Evolutionary conservation across 1,140 invertebrate species (phyloP).

Genomic region (Notospermus geniculatus): DNA sequence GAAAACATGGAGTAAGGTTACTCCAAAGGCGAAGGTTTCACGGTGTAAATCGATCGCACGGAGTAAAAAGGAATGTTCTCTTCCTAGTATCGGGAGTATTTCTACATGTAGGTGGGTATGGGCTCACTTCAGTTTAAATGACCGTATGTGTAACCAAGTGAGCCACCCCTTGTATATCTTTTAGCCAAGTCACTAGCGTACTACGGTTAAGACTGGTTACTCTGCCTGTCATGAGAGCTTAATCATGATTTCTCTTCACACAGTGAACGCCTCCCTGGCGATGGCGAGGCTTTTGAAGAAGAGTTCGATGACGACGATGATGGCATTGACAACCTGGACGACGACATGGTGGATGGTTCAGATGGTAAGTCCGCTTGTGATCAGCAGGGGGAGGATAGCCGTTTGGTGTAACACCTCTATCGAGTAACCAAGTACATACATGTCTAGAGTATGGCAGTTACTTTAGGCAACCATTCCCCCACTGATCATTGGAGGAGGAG

Average conservation of each 20-base stretch:
- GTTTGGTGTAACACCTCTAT: too few species aligned
- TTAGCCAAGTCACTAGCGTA: neutral
- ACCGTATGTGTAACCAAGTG: neutral
- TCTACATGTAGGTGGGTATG: neutral
- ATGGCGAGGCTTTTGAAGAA: constrained; percentile 45
- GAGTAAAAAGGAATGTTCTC: too few species aligned
- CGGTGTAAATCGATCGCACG: too few species aligned
- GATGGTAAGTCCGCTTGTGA: constrained; percentile 22
- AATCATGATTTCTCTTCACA: neutral
- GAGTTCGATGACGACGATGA: constrained; percentile 36
- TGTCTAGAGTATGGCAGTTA: too few species aligned
- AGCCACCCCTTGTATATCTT: neutral
- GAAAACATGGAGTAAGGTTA: too few species aligned
- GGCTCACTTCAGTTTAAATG: neutral
- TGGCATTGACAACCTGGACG: constrained; percentile 31
- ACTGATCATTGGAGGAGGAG: too few species aligned
- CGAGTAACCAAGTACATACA: too few species aligned
- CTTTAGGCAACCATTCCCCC: too few species aligned
- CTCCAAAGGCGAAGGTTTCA: too few species aligned
- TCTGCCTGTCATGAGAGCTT: too few species aligned
- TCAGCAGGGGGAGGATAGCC: too few species aligned
- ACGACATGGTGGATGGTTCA: constrained; percentile 40
- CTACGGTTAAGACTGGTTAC: too few species aligned
- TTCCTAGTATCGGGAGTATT: neutral
- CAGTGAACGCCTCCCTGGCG: constrained; percentile 46